phyloP scores from a whole-genome alignment of 2,113 vertebrate species.

The Anhinga anhinga region DNA sequence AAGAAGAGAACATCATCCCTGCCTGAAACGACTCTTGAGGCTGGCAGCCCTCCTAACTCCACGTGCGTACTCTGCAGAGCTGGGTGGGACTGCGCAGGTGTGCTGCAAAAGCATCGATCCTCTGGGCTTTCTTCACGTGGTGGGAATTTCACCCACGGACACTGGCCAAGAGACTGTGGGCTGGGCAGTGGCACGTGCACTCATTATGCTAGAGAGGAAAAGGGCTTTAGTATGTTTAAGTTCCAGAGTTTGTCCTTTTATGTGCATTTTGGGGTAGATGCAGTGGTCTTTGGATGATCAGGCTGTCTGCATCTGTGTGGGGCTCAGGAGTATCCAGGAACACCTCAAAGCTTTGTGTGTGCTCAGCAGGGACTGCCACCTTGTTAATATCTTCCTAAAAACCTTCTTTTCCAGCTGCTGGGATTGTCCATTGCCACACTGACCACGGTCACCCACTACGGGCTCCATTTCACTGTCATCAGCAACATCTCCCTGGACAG shows the following conservation, averaged over 20 bases:
- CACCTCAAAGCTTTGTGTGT: not conserved
- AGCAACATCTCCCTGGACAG: constrained; percentile 5
- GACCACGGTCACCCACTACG: constrained; percentile 52
- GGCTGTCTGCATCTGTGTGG: not conserved
- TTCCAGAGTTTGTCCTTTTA: not conserved
- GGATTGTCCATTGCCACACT: constrained; percentile 32
- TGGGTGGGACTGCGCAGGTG: not conserved
- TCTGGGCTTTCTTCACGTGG: not conserved
- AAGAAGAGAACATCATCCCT: not conserved
- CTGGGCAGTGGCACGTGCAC: rapidly evolving
- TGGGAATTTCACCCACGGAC: not conserved
- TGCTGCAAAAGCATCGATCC: not conserved
- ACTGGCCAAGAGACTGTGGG: not conserved
- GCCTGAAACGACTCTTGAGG: not conserved
- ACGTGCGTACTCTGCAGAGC: rapidly evolving
- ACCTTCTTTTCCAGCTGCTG: constrained; percentile 58
- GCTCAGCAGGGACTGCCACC: not conserved
- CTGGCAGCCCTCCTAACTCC: not conserved
- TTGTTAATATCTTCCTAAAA: not conserved
- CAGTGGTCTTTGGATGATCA: not conserved
- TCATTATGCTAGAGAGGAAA: not conserved
- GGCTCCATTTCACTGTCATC: constrained; percentile 55
- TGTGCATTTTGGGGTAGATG: not conserved
- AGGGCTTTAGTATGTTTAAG: not conserved
- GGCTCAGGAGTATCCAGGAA: not conserved